A percentile compares a stretch with the other conserved stretches of the same genome.
These are phyloP conservation scores for Andrena marginata DNA, from an alignment of 2,888 invertebrate genomes.

Conservation along the genomic window DNA sequence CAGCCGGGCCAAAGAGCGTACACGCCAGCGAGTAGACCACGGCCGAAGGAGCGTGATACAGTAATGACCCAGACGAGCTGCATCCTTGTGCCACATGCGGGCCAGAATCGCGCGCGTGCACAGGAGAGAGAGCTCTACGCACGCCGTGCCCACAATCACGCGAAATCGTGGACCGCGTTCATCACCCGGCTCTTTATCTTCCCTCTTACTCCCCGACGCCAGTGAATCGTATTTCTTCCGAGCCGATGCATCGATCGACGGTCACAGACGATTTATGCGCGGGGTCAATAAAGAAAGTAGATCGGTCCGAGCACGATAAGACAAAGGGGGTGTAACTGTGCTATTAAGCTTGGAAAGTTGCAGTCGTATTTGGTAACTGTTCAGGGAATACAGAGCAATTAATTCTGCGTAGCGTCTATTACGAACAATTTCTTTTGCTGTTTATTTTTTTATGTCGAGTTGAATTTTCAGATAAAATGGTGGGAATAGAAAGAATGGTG, in stretches of 20 bases:
- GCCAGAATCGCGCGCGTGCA: slow-evolving; percentile 31
- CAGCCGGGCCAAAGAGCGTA: slow-evolving; percentile 38
- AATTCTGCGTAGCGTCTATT: too few species aligned
- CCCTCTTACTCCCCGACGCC: not conserved
- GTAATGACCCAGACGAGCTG: slow-evolving; percentile 78
- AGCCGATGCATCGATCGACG: slow-evolving; percentile 1
- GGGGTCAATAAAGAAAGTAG: too few species aligned
- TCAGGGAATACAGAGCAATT: too few species aligned
- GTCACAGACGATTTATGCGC: not conserved
- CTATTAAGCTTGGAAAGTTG: too few species aligned
- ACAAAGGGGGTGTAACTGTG: too few species aligned
- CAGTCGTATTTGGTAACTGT: too few species aligned
- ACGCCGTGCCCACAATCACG: slow-evolving; percentile 43
- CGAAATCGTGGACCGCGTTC: slow-evolving; percentile 40
- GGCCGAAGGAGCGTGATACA: slow-evolving; percentile 64
- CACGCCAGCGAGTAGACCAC: not conserved
- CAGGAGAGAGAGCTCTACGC: slow-evolving; percentile 46
- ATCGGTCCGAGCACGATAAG: too few species aligned
- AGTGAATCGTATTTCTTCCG: slow-evolving; percentile 6
- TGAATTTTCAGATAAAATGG: too few species aligned
- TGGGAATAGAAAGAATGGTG: too few species aligned
- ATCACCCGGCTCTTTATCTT: slow-evolving; percentile 41
- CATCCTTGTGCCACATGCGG: slow-evolving; percentile 77
- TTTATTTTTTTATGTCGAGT: too few species aligned
- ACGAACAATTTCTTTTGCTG: too few species aligned